These are phyloP conservation scores for Phocoena phocoena DNA, from an alignment of 2,113 vertebrate species.

Conservation along the genomic window DNA sequence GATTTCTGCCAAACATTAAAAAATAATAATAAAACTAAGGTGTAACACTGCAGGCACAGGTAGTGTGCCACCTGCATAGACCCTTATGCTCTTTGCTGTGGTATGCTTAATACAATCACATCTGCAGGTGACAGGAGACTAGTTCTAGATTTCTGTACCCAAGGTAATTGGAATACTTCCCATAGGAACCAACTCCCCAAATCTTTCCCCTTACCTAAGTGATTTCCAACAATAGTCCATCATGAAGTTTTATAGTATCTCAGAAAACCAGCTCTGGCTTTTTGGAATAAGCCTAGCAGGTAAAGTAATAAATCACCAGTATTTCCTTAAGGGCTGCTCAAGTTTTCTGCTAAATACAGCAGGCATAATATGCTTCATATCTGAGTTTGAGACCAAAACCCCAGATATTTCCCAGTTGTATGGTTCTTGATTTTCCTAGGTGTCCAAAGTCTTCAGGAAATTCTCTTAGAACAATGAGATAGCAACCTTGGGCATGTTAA, in stretches of 20 bases:
- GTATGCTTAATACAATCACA: not conserved
- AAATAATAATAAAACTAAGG: not conserved
- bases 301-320: not conserved
- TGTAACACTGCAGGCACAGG: too few species aligned
- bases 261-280: not conserved
- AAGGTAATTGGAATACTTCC: not conserved
- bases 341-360: not conserved
- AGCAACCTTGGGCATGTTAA: not conserved
- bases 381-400: not conserved
- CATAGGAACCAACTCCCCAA: not conserved
- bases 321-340: not conserved
- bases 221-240: not conserved
- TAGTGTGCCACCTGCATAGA: accelerated
- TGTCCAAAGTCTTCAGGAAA: not conserved
- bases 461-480: not conserved
- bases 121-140: not conserved
- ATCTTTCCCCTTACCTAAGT: not conserved
- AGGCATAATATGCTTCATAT: not conserved
- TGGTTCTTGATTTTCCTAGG: not conserved
- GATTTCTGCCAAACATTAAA: not conserved
- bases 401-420: not conserved
- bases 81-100: not conserved
- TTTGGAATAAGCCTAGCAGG: not conserved
- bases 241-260: not conserved
- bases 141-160: not conserved